A percentile compares a stretch with the other conserved stretches of the same genome.
These are phyloP conservation scores for Geophilus truncorum DNA, from an alignment of 2,888 invertebrate genomes.

Conservation along the genomic window DNA sequence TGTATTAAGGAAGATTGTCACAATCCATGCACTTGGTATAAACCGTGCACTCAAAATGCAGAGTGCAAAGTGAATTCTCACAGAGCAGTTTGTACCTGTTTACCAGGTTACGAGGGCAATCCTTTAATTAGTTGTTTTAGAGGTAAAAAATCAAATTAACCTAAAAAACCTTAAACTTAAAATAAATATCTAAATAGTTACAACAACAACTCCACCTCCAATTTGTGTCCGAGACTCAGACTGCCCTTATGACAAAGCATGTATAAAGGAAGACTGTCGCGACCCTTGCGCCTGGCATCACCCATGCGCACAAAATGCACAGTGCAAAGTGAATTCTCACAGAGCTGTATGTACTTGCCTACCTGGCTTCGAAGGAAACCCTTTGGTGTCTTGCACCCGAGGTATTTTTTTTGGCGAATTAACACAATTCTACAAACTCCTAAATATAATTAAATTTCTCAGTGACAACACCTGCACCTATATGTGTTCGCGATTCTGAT, in stretches of 20 bases:
- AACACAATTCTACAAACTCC: no score
- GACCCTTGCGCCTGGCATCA: not conserved
- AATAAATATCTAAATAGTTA: not conserved
- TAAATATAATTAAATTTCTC: not conserved
- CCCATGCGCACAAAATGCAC: conserved; percentile 69
- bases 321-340: conserved; percentile 69
- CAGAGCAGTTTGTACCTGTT: conserved; percentile 48
- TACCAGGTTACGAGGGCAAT: conserved; percentile 43
- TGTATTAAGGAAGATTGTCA: conserved; percentile 39
- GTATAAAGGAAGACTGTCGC: not conserved
- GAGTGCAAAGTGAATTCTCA: conserved; percentile 37
- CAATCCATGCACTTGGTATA: conserved; percentile 38
- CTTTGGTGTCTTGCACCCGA: not conserved
- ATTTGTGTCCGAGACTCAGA: not conserved
- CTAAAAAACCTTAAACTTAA: not conserved
- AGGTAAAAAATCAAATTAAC: no score
- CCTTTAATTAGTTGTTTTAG: conserved; percentile 41
- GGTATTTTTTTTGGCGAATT: no score
- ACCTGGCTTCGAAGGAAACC: conserved; percentile 35
- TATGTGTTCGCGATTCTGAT: conserved; percentile 71
- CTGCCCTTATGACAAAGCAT: conserved; percentile 22
- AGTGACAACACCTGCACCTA: conserved; percentile 50
- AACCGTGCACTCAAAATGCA: conserved; percentile 49
- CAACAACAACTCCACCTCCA: conserved; percentile 22
- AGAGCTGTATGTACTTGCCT: conserved; percentile 58